Percentiles rank a stretch among this genome's conserved stretches.
Conservation (phyloP, 2,888 invertebrate genomes). For the Cyrtodaria siliqua region DNA sequence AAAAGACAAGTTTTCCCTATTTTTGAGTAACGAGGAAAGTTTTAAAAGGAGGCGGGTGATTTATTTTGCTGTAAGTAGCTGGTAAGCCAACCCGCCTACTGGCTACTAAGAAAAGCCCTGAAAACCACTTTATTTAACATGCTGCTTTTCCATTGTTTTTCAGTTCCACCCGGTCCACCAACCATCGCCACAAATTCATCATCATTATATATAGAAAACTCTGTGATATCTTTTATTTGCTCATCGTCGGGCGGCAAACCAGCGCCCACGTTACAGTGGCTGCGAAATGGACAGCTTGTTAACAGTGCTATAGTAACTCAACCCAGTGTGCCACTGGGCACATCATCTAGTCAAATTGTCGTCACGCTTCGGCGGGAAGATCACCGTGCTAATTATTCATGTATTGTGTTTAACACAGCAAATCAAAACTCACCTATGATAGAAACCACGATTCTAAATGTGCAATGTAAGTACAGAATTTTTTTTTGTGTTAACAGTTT, state of each 20-base stretch:
- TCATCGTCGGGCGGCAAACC: conserved; percentile 77
- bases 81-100: too few relatives aligned
- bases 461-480: conserved; percentile 81
- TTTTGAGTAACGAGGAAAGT: too few relatives aligned
- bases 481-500: too few relatives aligned
- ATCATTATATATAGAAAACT: conserved; percentile 65
- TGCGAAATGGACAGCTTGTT: conserved; percentile 70
- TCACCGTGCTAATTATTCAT: conserved; percentile 76
- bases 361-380: conserved; percentile 62
- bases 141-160: conserved; percentile 29
- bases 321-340: conserved; percentile 36
- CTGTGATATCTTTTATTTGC: conserved; percentile 74
- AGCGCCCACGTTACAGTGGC: conserved; percentile 73
- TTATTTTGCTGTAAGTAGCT: too few relatives aligned
- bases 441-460: conserved; percentile 61
- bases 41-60: too few relatives aligned
- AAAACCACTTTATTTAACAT: too few relatives aligned
- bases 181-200: conserved; percentile 58
- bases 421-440: conserved; percentile 69
- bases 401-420: conserved; percentile 74
- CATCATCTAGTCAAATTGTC: conserved; percentile 62
- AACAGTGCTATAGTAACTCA: conserved; percentile 57
- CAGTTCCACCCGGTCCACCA: conserved; percentile 76
- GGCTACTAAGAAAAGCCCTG: too few relatives aligned
- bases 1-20: background rate